Evolutionary conservation across 2,113 vertebrate species (phyloP).

Genomic region (Apaloderma vittatum): DNA sequence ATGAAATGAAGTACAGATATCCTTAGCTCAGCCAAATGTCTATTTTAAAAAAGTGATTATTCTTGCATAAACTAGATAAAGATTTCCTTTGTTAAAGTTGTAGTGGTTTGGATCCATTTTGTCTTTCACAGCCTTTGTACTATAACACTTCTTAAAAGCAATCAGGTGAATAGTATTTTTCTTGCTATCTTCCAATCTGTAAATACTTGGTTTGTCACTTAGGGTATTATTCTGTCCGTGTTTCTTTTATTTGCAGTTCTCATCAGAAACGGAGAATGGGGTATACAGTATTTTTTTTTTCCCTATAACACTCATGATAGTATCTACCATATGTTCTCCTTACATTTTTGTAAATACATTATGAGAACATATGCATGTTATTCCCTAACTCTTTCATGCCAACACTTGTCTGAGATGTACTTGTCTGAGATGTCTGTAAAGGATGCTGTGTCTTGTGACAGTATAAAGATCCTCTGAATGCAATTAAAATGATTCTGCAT

Average conservation of each 20-base stretch:
- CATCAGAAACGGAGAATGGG: not conserved
- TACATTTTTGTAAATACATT: conserved; percentile 39
- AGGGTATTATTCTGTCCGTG: not conserved
- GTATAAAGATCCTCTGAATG: not conserved
- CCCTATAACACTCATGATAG: not conserved
- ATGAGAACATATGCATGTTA: conserved; percentile 34
- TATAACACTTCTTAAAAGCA: not conserved
- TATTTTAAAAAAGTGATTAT: not conserved
- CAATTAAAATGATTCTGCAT: not conserved
- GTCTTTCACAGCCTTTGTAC: not conserved
- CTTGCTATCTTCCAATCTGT: not conserved
- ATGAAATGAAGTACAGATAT: not conserved
- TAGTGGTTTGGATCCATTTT: not conserved
- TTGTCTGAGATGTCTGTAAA: conserved; percentile 47
- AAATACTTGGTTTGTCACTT: not conserved
- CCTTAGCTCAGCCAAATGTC: not conserved
- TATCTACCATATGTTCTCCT: conserved; percentile 37
- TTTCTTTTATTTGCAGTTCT: not conserved
- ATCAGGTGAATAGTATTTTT: not conserved
- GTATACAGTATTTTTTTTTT: not conserved
- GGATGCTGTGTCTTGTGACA: conserved; percentile 8
- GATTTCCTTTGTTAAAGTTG: not conserved
- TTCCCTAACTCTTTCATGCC: conserved; percentile 21
- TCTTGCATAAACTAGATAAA: not conserved
- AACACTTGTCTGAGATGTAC: conserved; percentile 48